phyloP scores from a whole-genome alignment of 1,140 invertebrate species.

The Aphis craccivora region DNA sequence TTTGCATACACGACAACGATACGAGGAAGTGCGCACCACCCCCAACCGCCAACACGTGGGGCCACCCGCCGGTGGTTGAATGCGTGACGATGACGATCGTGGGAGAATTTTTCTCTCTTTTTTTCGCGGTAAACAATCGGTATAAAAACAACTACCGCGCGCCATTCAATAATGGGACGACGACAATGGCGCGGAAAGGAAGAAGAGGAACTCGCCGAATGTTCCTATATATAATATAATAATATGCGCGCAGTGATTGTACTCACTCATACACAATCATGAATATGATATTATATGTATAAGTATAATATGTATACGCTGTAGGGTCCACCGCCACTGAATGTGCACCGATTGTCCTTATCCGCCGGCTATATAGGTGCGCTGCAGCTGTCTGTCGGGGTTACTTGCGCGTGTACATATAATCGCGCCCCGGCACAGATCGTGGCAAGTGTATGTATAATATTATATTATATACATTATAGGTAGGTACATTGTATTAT shows the following conservation, averaged over 20 bases:
- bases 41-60: not conserved
- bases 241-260: not conserved
- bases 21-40: not conserved
- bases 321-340: not conserved
- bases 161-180: not conserved
- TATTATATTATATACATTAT: not conserved
- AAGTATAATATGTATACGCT: not conserved
- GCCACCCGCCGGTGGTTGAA: not conserved
- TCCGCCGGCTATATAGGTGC: not conserved
- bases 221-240: not conserved
- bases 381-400: not conserved
- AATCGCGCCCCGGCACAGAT: not conserved
- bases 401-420: not conserved
- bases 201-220: constrained; percentile 13
- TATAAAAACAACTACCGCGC: constrained; percentile 4
- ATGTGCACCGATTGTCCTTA: not conserved
- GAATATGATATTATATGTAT: not conserved
- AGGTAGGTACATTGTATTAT: not conserved
- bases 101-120: not conserved
- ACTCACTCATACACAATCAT: not conserved
- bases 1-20: not conserved
- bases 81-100: not conserved
- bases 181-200: not conserved
- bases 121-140: constrained; percentile 37
- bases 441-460: not conserved